These are phyloP conservation scores for Eulemur mongoz DNA, from an alignment of 2,797 vertebrate genomes.

Conservation along the genomic window DNA sequence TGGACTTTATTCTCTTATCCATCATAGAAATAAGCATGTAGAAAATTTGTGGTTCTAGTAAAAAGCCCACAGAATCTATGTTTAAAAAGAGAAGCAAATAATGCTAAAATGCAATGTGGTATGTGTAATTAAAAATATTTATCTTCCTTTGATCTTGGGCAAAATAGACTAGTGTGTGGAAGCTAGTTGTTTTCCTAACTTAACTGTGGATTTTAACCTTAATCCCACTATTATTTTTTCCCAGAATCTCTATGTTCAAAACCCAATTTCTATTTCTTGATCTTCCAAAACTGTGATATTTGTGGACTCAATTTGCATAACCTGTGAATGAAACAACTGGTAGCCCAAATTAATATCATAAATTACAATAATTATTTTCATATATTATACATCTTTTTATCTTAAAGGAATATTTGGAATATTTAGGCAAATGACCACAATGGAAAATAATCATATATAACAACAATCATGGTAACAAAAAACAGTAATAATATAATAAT, in stretches of 20 bases:
- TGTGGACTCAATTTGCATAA: background rate
- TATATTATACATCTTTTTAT: background rate
- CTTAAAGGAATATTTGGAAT: background rate
- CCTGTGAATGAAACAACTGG: background rate
- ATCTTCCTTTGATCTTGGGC: background rate
- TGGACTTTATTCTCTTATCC: background rate
- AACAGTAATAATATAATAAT: background rate
- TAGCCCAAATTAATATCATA: background rate
- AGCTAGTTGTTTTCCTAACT: background rate
- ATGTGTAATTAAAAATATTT: background rate
- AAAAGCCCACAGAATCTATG: background rate
- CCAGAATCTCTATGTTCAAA: background rate
- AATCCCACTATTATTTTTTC: background rate
- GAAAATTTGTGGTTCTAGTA: background rate
- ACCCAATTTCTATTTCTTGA: background rate
- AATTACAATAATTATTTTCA: background rate
- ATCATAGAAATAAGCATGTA: background rate
- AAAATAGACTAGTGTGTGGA: background rate
- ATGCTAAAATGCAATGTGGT: background rate
- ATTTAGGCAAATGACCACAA: background rate
- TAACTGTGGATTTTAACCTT: background rate
- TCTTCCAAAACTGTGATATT: background rate
- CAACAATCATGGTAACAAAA: slow-evolving; percentile 2
- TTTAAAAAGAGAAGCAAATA: background rate
- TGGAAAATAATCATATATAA: background rate